Evolutionary conservation across 2,797 vertebrate species (phyloP).

Genomic region (Lophotriccus pileatus): DNA sequence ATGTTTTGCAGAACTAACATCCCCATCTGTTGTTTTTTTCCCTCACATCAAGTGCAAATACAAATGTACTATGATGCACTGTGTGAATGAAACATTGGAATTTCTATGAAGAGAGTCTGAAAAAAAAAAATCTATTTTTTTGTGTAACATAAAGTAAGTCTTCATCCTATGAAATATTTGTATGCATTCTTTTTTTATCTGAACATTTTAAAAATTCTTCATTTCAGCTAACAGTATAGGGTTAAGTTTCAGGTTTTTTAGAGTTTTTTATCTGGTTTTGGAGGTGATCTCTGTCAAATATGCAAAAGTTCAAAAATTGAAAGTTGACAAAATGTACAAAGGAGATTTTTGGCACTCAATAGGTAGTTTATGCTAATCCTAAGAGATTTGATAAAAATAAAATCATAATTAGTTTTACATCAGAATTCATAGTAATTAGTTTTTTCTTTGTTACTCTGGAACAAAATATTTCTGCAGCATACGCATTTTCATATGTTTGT

Average conservation of each 20-base stretch:
- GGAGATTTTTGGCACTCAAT: background rate
- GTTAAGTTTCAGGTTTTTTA: accelerated
- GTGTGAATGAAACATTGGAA: background rate
- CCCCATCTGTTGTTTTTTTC: background rate
- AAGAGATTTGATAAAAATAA: background rate
- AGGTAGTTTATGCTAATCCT: background rate
- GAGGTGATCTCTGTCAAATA: background rate
- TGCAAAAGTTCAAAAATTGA: background rate
- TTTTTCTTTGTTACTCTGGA: background rate
- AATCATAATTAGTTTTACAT: background rate
- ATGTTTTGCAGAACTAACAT: background rate
- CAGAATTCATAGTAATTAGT: background rate
- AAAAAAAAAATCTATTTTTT: background rate
- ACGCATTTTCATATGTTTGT: background rate
- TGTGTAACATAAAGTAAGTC: background rate
- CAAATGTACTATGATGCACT: background rate
- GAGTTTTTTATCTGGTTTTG: accelerated
- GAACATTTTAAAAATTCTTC: background rate
- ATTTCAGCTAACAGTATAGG: background rate
- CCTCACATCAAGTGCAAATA: background rate
- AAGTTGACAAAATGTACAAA: background rate
- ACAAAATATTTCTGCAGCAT: background rate
- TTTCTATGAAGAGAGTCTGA: background rate
- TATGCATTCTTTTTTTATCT: background rate
- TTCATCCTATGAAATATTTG: background rate